Base-by-base conservation (phyloP, 2,888 invertebrate species). In the Macrosoma leucophasiata region DNA sequence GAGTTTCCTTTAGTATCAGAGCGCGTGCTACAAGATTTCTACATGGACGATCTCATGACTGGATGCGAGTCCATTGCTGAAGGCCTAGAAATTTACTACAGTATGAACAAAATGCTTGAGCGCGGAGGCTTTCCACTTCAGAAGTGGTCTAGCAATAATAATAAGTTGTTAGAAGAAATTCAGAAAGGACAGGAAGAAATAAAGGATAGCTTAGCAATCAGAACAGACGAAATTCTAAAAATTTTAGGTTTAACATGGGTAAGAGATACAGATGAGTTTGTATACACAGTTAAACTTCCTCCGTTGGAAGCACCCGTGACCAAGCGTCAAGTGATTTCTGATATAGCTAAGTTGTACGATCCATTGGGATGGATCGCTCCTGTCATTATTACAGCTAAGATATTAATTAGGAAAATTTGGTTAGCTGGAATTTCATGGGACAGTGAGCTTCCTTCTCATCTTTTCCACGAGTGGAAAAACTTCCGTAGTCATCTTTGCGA, bases 121-220 rank as follows among this genome's bases (percentile, higher is more conserved):
- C 30, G 32, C 8, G 56, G 54, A 4, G 55, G 57, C 2, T 58
- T 62, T 32, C 15, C 36, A 13, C 39, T 60, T 21, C 44, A 58
- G 20, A 50, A 59, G 33, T 50, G 48, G 50, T 37, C 41, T 5
- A 45, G 45, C 26, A 43, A 47, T 23, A 39, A 33, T 21, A 36
- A 39, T 21, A 36, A 43, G 29, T 20, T 44, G 9, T 33, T 44
- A 34, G 20, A 33, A 11, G 20, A 25, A 19, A 14, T 45, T 25
- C 23, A 33, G n/a, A n/a, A n/a, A n/a, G n/a, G n/a, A 3, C 27
- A 58, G 3, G 45, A 58, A 14, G 50, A 58, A 29, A 51, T 47
- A 46, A 22, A 12, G 5, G 22, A 22, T 7, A 22, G 6, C 12
- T 22, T 22, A 22, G 22, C 11, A 11, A 22, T 22, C 5, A 22